phyloP scores from a whole-genome alignment of 37 sponge, comb jelly and placozoan genomes.

The Dysidea cf. avara region DNA sequence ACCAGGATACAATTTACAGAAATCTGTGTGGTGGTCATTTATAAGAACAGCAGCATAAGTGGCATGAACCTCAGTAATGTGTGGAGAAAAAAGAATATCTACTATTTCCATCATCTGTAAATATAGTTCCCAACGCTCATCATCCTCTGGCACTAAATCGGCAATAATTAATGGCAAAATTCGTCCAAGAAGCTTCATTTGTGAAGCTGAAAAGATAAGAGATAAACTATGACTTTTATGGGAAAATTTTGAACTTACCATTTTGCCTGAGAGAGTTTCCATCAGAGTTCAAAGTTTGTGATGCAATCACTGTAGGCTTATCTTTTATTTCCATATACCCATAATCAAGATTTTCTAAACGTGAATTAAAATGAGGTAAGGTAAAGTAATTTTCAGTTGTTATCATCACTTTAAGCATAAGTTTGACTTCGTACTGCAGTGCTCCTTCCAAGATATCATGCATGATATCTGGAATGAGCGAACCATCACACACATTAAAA shows the following conservation, averaged over 20 bases:
- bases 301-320: no score
- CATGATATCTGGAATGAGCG: no score
- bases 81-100: neutral
- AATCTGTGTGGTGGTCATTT: slow-evolving; percentile 4
- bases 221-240: no score
- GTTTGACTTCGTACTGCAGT: slow-evolving; percentile 2
- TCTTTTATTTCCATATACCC: no score
- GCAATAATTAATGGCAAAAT: slow-evolving; percentile 12
- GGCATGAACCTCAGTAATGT: neutral
- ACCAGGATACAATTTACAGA: slow-evolving; percentile 4
- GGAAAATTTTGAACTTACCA: no score
- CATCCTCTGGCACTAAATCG: slow-evolving; percentile 4
- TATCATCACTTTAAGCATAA: neutral
- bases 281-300: neutral
- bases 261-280: neutral
- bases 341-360: no score
- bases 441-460: neutral
- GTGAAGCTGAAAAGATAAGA: slow-evolving; percentile 12
- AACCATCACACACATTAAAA: neutral
- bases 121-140: slow-evolving; percentile 5
- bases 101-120: neutral
- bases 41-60: neutral
- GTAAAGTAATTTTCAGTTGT: no score
- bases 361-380: no score
- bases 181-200: slow-evolving; percentile 6